phyloP scores from a whole-genome alignment of 2,113 vertebrate species.

The Siniperca knerii region DNA sequence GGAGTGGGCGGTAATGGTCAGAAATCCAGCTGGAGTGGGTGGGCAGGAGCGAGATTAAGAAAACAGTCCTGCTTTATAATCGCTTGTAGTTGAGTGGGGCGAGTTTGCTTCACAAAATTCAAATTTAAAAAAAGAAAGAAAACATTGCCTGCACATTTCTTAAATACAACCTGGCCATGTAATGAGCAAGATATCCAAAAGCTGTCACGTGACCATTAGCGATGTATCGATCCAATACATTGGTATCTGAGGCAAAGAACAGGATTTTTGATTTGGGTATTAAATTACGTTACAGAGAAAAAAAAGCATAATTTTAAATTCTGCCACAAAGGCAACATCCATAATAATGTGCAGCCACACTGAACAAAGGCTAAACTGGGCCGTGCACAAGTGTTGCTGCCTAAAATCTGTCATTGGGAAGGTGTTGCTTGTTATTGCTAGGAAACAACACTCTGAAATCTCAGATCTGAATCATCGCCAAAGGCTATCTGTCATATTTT shows the following conservation, averaged over 20 bases:
- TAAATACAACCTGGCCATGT: neutral
- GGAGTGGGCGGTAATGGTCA: no score
- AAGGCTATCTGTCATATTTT: slow-evolving; percentile 14
- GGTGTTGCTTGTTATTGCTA: slow-evolving; percentile 38
- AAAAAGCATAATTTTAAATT: neutral
- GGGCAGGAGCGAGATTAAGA: no score
- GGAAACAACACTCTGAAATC: slow-evolving; percentile 30
- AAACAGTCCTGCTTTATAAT: no score
- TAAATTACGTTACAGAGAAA: neutral
- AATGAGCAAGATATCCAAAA: neutral
- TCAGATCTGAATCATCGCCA: slow-evolving; percentile 14
- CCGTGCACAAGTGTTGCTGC: neutral
- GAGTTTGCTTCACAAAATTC: no score
- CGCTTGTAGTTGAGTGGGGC: no score
- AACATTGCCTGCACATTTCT: neutral
- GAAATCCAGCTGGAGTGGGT: no score
- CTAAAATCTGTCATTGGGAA: neutral
- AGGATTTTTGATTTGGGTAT: neutral
- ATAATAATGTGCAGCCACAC: neutral
- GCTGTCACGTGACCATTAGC: neutral
- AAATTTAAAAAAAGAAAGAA: neutral
- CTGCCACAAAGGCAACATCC: neutral
- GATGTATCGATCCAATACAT: neutral
- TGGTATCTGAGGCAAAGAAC: neutral
- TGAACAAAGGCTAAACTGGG: neutral